phyloP scores from a whole-genome alignment of 2,113 vertebrate genomes.

The Oryzias javanicus region DNA sequence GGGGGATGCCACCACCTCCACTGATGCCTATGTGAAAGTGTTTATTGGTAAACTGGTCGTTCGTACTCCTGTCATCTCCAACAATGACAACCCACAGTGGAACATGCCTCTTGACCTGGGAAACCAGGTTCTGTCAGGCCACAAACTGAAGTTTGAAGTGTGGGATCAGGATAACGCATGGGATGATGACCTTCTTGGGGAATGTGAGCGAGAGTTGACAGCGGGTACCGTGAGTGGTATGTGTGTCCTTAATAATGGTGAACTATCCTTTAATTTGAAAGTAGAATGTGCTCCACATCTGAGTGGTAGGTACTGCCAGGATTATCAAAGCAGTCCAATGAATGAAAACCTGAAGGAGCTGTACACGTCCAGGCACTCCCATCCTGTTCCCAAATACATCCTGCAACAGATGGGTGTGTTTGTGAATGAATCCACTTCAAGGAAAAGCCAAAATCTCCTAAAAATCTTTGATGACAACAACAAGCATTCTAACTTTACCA shows the following conservation, averaged over 20 bases:
- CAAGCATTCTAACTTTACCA: no score
- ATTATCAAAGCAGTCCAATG: slow-evolving; percentile 76
- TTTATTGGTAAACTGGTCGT: slow-evolving; percentile 32
- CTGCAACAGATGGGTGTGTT: slow-evolving; percentile 73
- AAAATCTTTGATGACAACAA: no score
- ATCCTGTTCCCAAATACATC: slow-evolving; percentile 55
- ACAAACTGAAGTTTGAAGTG: slow-evolving; percentile 76
- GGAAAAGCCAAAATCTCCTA: slow-evolving; percentile 31
- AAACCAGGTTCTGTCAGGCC: slow-evolving; percentile 40
- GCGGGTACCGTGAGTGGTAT: slow-evolving; percentile 31
- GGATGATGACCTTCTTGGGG: slow-evolving; percentile 81
- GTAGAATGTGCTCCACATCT: slow-evolving; percentile 77
- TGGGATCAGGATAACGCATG: slow-evolving; percentile 82
- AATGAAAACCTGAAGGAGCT: slow-evolving; percentile 47
- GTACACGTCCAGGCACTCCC: slow-evolving; percentile 72
- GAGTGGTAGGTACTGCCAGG: slow-evolving; percentile 60
- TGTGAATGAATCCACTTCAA: slow-evolving; percentile 4
- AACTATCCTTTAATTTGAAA: slow-evolving; percentile 58
- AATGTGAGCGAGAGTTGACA: slow-evolving; percentile 49
- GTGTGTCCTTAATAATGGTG: slow-evolving; percentile 73
- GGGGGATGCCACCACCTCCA: slow-evolving; percentile 67
- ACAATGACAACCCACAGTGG: slow-evolving; percentile 81
- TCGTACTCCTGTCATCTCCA: slow-evolving; percentile 56
- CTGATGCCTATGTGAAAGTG: slow-evolving; percentile 84
- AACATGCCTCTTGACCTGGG: slow-evolving; percentile 57